Evolutionary conservation across 2,797 vertebrate genomes (phyloP).

Genomic region (Hydrophis major): DNA sequence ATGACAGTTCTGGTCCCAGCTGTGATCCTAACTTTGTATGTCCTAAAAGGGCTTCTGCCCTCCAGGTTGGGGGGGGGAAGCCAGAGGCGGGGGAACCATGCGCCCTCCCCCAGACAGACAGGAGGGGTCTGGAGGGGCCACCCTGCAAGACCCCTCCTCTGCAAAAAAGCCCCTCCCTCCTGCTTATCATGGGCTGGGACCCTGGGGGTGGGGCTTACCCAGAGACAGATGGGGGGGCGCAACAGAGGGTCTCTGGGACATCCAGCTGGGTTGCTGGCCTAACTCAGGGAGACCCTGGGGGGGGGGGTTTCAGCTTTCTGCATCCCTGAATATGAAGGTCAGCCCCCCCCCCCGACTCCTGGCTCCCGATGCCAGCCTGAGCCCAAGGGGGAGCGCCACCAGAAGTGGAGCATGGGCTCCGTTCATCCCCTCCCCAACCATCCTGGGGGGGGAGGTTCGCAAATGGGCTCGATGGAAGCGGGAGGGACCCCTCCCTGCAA

Average conservation of each 20-base stretch:
- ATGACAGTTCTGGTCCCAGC: not conserved
- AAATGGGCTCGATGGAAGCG: not conserved
- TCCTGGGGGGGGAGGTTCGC: not conserved
- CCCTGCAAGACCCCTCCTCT: too few relatives aligned
- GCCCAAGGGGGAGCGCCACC: not conserved
- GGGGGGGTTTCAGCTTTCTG: not conserved
- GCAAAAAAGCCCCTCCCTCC: not conserved
- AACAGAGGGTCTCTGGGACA: not conserved
- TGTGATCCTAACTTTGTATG: not conserved
- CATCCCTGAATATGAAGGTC: not conserved
- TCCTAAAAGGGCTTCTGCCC: not conserved
- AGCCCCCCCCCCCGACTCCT: not conserved
- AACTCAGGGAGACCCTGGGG: not conserved
- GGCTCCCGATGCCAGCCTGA: not conserved
- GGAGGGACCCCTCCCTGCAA: not conserved
- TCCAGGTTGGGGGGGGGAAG: not conserved
- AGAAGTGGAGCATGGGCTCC: not conserved
- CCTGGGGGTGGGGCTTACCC: not conserved
- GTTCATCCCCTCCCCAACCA: not conserved
- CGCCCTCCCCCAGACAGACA: not conserved
- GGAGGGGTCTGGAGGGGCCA: not conserved
- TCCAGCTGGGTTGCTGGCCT: not conserved
- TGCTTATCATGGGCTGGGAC: not conserved
- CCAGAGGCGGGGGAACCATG: not conserved
- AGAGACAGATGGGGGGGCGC: too few relatives aligned